A percentile compares a stretch with the other conserved stretches of the same genome.
Conservation (phyloP, 1,140 invertebrate species). For the Holcopasites calliopsidis region DNA sequence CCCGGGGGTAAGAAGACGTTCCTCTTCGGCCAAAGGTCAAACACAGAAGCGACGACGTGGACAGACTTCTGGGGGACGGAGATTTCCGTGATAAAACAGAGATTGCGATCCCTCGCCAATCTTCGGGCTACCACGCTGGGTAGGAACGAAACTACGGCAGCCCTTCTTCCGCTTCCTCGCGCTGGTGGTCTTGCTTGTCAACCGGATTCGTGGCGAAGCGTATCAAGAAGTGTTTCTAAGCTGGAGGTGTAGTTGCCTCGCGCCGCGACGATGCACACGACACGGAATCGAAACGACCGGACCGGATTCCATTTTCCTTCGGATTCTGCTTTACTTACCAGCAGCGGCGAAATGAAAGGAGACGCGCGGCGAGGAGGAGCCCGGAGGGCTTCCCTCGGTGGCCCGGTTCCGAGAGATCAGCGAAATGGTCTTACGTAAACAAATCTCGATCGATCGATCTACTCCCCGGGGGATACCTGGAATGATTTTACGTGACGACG, state of each 20-base stretch:
- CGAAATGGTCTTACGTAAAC: conserved; percentile 42
- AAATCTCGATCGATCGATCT: conserved; percentile 40
- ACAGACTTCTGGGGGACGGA: conserved; percentile 12
- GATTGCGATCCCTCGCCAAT: conserved; percentile 64
- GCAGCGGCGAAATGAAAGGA: neutral
- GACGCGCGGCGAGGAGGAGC: neutral
- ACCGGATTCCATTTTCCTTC: neutral
- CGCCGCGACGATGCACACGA: neutral
- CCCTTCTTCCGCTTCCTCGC: neutral
- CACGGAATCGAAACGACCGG: conserved; percentile 2
- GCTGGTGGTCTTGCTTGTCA: neutral
- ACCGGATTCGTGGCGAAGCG: neutral
- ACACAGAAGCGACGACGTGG: conserved; percentile 26
- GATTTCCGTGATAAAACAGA: conserved; percentile 64
- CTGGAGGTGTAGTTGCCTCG: neutral
- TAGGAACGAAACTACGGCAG: conserved; percentile 35
- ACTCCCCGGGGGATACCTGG: neutral
- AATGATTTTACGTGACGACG: conserved; percentile 26
- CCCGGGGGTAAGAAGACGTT: conserved; percentile 25
- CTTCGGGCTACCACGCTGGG: conserved; percentile 1
- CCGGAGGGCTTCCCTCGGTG: neutral
- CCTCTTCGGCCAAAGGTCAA: conserved; percentile 13
- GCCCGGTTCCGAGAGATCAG: conserved; percentile 18
- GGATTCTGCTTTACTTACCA: conserved; percentile 8
- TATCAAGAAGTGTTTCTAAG: conserved; percentile 20